Evolutionary conservation across 2,888 invertebrate species (phyloP).

Genomic region (Plusia festucae): DNA sequence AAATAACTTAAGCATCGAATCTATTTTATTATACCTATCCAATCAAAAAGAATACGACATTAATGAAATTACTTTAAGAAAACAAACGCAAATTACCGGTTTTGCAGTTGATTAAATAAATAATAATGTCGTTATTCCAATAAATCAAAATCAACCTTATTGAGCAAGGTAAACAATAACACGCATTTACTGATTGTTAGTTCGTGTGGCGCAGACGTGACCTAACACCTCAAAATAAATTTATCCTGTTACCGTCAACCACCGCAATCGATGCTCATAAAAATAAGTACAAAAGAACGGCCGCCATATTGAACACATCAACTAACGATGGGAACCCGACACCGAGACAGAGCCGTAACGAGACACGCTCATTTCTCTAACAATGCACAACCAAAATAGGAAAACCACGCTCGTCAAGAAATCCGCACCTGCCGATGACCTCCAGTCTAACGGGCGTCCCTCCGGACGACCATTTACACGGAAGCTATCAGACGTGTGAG

Average conservation of each 20-base stretch:
- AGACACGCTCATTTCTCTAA: conserved; percentile 76
- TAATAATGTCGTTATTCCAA: conserved; percentile 8
- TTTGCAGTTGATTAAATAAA: conserved; percentile 26
- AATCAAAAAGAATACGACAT: conserved; percentile 23
- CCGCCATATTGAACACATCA: conserved; percentile 48
- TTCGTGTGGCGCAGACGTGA: conserved; percentile 27
- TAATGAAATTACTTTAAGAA: conserved; percentile 15
- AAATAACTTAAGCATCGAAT: conserved; percentile 8
- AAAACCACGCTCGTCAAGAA: conserved; percentile 83
- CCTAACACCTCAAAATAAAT: conserved; percentile 35
- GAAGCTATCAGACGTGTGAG: conserved; percentile 43
- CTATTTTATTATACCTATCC: conserved; percentile 19
- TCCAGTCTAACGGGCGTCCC: conserved; percentile 83
- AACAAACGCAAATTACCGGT: conserved; percentile 18
- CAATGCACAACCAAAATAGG: conserved; percentile 85
- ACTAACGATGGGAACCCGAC: conserved; percentile 65
- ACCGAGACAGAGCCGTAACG: conserved; percentile 66
- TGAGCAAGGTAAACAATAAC: conserved; percentile 27
- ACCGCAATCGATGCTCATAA: conserved; percentile 16
- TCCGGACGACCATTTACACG: conserved; percentile 51
- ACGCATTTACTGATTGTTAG: conserved; percentile 31
- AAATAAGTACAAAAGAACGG: conserved; percentile 29
- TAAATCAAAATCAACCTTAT: conserved; percentile 31
- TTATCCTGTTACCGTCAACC: conserved; percentile 34
- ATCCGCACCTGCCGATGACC: conserved; percentile 87